phyloP scores from a whole-genome alignment of 1,140 invertebrate species.

The Eciton burchellii region DNA sequence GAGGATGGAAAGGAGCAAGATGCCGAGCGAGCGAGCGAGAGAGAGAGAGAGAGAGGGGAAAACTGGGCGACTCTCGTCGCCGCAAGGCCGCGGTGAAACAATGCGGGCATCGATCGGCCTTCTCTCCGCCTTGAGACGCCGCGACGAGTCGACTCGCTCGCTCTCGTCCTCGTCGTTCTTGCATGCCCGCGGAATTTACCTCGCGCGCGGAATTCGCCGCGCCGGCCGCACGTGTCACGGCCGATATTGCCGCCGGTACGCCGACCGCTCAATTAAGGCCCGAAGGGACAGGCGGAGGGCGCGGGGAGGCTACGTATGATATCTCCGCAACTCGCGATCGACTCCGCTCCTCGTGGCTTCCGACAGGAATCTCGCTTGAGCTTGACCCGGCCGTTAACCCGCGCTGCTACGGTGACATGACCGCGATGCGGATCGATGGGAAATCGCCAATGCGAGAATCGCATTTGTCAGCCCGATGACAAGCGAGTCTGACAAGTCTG shows the following conservation, averaged over 20 bases:
- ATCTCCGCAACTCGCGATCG: constrained; percentile 3
- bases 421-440: too few species aligned
- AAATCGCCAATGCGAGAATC: too few species aligned
- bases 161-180: neutral
- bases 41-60: constrained; percentile 3
- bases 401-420: neutral
- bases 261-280: constrained; percentile 43
- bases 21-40: neutral
- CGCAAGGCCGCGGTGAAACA: constrained; percentile 67
- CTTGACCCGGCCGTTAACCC: neutral
- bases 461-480: too few species aligned
- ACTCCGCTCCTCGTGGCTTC: neutral
- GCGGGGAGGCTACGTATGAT: neutral
- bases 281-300: neutral
- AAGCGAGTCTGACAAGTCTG: too few species aligned
- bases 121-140: constrained; percentile 39
- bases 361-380: constrained; percentile 29
- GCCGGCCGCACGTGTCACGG: constrained; percentile 23
- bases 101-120: constrained; percentile 74
- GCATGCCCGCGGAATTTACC: constrained; percentile 9
- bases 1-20: constrained; percentile 17
- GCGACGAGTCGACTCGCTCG: constrained; percentile 45
- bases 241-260: constrained; percentile 28
- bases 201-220: constrained; percentile 18
- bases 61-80: neutral